phyloP scores from a whole-genome alignment of 2,888 invertebrate genomes.

The Leptothorax acervorum region DNA sequence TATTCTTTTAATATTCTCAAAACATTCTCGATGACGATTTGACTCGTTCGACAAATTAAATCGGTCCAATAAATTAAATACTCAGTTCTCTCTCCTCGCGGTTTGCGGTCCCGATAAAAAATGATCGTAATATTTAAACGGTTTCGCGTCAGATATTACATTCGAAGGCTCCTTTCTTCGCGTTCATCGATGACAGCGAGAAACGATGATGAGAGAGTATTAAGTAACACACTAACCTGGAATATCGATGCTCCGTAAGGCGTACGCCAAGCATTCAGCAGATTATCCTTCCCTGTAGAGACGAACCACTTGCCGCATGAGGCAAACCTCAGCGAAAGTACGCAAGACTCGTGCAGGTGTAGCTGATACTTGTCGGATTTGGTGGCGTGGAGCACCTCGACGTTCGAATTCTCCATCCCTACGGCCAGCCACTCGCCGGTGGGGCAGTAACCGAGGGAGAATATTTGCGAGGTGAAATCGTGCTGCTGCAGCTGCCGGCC shows the following conservation, averaged over 20 bases:
- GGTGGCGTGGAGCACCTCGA: constrained; percentile 95
- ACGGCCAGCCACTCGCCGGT: constrained; percentile 98
- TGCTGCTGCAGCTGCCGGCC: constrained; percentile 96
- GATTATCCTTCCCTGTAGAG: constrained; percentile 97
- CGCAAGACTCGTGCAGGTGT: constrained; percentile 98
- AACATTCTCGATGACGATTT: not conserved
- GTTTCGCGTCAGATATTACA: not conserved
- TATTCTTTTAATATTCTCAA: not conserved
- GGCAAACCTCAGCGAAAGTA: constrained; percentile 96
- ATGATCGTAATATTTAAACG: not conserved
- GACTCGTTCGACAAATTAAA: not conserved
- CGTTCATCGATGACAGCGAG: not conserved
- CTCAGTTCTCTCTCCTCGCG: not conserved
- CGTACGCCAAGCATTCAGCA: constrained; percentile 98
- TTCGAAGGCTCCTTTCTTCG: not conserved
- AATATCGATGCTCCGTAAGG: constrained; percentile 98
- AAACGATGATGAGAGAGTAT: not conserved
- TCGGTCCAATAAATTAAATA: not conserved
- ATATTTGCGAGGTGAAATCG: constrained; percentile 97
- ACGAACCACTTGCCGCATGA: constrained; percentile 99
- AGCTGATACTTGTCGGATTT: constrained; percentile 98
- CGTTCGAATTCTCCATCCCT: constrained; percentile 98
- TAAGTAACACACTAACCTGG: constrained; percentile 87
- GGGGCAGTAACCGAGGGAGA: constrained; percentile 97
- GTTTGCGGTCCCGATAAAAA: not conserved